Conservation (phyloP, 53 echinoderm and acorn worm genomes). For the Henricia sp. region DNA sequence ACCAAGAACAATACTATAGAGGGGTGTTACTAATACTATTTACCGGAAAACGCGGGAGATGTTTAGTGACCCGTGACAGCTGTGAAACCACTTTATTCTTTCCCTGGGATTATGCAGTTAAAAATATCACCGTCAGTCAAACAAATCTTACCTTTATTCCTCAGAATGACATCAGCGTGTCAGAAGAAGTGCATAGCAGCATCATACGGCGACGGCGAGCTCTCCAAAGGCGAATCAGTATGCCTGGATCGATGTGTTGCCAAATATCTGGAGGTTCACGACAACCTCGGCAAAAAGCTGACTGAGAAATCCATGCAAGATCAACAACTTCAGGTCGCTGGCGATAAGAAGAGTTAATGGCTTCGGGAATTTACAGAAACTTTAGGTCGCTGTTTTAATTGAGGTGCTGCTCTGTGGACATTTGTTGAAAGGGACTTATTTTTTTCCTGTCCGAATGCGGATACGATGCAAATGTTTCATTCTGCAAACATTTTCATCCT, state of each 20-base stretch:
- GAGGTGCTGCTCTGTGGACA: neutral
- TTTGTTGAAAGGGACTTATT: too few relatives aligned
- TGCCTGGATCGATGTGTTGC: conserved; percentile 97
- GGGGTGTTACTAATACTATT: too few relatives aligned
- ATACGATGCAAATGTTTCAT: too few relatives aligned
- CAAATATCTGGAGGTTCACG: conserved; percentile 95
- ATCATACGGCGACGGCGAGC: conserved; percentile 89
- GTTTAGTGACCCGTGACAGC: too few relatives aligned
- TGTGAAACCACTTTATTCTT: too few relatives aligned
- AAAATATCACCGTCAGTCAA: too few relatives aligned
- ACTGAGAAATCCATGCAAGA: conserved; percentile 98
- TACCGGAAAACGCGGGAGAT: too few relatives aligned
- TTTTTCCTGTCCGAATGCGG: too few relatives aligned
- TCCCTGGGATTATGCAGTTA: too few relatives aligned
- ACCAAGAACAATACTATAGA: too few relatives aligned
- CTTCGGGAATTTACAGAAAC: neutral
- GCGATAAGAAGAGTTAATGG: conserved; percentile 40
- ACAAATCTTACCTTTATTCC: neutral
- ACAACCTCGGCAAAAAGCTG: conserved; percentile 93
- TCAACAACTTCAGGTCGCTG: conserved; percentile 69
- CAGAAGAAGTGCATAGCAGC: conserved; percentile 97
- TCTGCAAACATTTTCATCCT: too few relatives aligned
- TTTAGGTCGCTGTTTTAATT: neutral
- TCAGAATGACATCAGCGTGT: conserved; percentile 94
- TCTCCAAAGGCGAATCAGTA: conserved; percentile 93